Percentiles rank a stretch among this genome's conserved stretches.
Evolutionary conservation across 2,888 invertebrate species (phyloP).

Genomic region (Caradrina kadenii): DNA sequence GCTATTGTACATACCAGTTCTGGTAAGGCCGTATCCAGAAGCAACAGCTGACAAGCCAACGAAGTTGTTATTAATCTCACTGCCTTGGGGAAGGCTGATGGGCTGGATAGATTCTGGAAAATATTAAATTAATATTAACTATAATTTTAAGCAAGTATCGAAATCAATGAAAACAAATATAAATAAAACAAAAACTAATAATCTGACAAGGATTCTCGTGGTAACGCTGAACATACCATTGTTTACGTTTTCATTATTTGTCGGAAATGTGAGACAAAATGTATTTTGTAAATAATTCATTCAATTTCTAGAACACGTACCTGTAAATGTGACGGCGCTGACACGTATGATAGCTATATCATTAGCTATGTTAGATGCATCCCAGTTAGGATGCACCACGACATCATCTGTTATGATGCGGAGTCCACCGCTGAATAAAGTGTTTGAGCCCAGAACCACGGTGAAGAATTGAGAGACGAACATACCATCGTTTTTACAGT

Average conservation of each 20-base stretch:
- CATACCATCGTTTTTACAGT: conserved; percentile 65
- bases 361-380: conserved; percentile 13
- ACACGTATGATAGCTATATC: conserved; percentile 49
- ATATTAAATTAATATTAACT: neutral
- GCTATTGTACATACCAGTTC: conserved; percentile 64
- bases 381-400: conserved; percentile 42
- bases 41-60: conserved; percentile 67
- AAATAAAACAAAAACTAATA: too few species aligned
- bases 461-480: conserved; percentile 60
- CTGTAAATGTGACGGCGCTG: conserved; percentile 12
- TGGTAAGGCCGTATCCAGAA: conserved; percentile 75
- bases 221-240: neutral
- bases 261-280: neutral
- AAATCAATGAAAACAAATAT: neutral
- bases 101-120: conserved; percentile 73
- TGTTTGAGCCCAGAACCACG: conserved; percentile 68
- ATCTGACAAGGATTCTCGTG: neutral
- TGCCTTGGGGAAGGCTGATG: conserved; percentile 71
- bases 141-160: neutral
- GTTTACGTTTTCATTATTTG: neutral
- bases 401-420: conserved; percentile 44
- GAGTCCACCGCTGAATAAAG: conserved; percentile 44
- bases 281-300: neutral
- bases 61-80: conserved; percentile 65
- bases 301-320: conserved; percentile 21